Conservation (phyloP, 2,113 vertebrate species). For the Speoplatyrhinus poulsoni region DNA sequence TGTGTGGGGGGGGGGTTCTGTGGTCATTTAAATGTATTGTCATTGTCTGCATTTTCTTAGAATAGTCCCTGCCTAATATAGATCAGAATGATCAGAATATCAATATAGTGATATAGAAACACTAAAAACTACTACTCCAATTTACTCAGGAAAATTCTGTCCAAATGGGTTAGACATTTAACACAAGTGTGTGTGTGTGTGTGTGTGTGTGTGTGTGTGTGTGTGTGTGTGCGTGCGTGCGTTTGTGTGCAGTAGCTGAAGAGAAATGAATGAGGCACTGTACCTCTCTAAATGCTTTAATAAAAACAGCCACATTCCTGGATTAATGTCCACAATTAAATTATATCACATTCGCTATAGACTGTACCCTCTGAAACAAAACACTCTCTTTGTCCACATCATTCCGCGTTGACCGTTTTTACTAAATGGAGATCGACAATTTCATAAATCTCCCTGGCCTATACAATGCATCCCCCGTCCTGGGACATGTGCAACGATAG, state of each 20-base stretch:
- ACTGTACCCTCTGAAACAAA: constrained; percentile 22
- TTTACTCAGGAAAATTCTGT: not conserved
- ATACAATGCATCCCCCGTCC: constrained; percentile 57
- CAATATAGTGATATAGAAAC: not conserved
- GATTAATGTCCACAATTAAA: too few relatives aligned
- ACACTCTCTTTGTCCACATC: constrained; percentile 55
- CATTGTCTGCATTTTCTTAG: constrained; percentile 3
- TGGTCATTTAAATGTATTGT: not conserved
- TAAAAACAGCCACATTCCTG: too few relatives aligned
- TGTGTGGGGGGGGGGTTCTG: not conserved
- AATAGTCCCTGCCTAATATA: not conserved
- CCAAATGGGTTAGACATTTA: not conserved
- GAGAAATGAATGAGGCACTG: too few relatives aligned
- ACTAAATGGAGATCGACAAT: constrained; percentile 59
- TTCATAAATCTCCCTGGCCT: constrained; percentile 55
- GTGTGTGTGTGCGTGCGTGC: not conserved
- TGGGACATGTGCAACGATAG: constrained; percentile 41
- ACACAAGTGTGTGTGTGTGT: not conserved
- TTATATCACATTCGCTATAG: not conserved
- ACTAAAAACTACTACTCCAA: not conserved
- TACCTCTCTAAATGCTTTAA: too few relatives aligned
- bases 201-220: not conserved
- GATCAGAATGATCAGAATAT: not conserved
- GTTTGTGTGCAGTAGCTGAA: not conserved
- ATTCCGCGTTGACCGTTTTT: constrained; percentile 60